Base-by-base conservation (phyloP, 2,888 invertebrate genomes). In the Serrognathus titanus region DNA sequence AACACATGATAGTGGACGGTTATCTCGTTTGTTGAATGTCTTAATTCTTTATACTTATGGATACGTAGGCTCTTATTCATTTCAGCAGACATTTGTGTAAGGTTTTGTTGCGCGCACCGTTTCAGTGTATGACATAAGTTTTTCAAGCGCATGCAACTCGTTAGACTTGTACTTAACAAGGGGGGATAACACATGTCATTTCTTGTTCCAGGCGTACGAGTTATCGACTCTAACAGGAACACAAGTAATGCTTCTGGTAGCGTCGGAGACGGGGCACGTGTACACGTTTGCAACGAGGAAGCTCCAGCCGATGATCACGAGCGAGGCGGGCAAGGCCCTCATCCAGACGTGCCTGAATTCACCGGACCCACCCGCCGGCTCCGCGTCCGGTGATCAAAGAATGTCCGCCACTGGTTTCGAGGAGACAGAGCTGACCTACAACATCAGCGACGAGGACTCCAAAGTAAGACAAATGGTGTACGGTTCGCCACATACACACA, bases 271-370 rank as follows among this genome's bases (percentile, higher is more conserved):
- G 13, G 98, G 98, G 53, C 99, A 99, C 82, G 99, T 99, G 72
- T 99, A 99, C 82, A 99, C 99, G 62, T 99, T 98, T 82, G 98
- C 99, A 63, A 99, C 99, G 67, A 87, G 97, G 68, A 97, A 97
- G 79, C 85, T 99, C 53, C 97, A 97, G 80, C 99, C 99, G 66
- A 99, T 99, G 97, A 98, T 99, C 78, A 97, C 97, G 48, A 97
- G 97, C 67, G 92, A 93, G 77, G 91, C 92, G 58, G 98, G 98
- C 67, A 98, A 99, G 79, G 92, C 96, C 64, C 84, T 99, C 68
- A 99, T 99, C 73, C 98, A 99, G 82, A 97, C 97, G 68, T 99
- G 99, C 80, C 87, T 99, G 62, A 97, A 97, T 80, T 94, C 96
- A 48, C 97, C 97, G 46, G 97, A 97, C 79, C 94, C 94, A 61